A percentile compares a stretch with the other conserved stretches of the same genome.
These are phyloP conservation scores for Lithobates sylvaticus DNA, from an alignment of 2,797 vertebrate species.

Conservation along the genomic window DNA sequence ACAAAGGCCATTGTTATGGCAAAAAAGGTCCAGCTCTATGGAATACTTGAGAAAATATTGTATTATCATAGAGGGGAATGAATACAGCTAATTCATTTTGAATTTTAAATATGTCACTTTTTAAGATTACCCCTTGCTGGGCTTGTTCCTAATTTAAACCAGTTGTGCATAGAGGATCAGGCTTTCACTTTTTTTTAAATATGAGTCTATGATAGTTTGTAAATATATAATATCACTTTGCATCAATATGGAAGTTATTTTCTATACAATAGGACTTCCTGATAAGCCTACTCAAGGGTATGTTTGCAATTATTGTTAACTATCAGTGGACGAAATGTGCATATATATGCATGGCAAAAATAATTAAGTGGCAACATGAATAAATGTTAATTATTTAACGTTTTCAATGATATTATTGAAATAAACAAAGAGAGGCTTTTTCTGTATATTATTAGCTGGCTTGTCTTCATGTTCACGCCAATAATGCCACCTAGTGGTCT, in stretches of 20 bases:
- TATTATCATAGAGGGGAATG: too few relatives aligned
- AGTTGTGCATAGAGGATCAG: too few relatives aligned
- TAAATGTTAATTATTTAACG: slow-evolving; percentile 67
- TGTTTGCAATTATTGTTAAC: background rate
- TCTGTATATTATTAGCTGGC: slow-evolving; percentile 11
- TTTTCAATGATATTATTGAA: slow-evolving; percentile 57
- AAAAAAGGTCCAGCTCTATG: background rate
- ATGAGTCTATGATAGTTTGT: background rate
- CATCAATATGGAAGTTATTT: background rate
- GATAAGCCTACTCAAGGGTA: background rate
- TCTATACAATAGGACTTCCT: background rate
- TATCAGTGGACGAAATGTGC: background rate
- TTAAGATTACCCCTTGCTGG: too few relatives aligned
- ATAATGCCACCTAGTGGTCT: slow-evolving; percentile 79
- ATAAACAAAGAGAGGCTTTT: slow-evolving; percentile 41
- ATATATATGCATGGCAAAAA: background rate
- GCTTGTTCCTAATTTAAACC: too few relatives aligned
- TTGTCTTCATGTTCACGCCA: slow-evolving; percentile 68
- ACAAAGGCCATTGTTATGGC: background rate
- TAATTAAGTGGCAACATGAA: slow-evolving; percentile 12
- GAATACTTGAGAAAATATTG: too few relatives aligned
- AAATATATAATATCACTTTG: background rate
- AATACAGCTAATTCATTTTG: too few relatives aligned
- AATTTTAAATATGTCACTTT: too few relatives aligned
- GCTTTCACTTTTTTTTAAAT: too few relatives aligned